These are phyloP conservation scores for Papilio dardanus DNA, from an alignment of 1,140 invertebrate species.

Conservation along the genomic window DNA sequence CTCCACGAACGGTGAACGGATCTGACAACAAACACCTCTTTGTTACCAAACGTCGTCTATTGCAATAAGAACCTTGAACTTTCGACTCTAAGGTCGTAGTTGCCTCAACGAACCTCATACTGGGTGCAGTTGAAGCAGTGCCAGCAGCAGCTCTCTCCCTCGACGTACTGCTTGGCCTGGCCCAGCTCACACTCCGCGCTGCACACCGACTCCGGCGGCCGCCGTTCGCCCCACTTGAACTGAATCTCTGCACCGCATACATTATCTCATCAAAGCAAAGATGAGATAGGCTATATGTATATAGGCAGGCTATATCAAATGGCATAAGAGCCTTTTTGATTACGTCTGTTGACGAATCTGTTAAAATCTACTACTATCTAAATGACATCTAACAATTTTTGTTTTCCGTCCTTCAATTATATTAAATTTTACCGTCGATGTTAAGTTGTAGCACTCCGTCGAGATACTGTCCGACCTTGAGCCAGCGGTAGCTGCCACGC, in stretches of 20 bases:
- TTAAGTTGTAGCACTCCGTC: conserved; percentile 91
- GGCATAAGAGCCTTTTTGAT: neutral
- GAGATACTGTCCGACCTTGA: conserved; percentile 92
- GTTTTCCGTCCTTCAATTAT: too few relatives aligned
- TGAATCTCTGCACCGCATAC: conserved; percentile 86
- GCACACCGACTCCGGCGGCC: conserved; percentile 94
- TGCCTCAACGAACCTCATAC: conserved; percentile 89
- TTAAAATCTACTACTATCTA: too few relatives aligned
- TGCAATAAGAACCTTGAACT: neutral
- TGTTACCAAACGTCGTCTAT: neutral
- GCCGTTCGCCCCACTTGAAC: conserved; percentile 89
- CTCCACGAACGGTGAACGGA: conserved; percentile 90
- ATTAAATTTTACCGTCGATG: conserved; percentile 85
- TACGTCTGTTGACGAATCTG: neutral
- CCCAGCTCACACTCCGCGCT: conserved; percentile 92
- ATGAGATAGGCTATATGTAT: neutral
- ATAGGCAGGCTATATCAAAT: too few relatives aligned
- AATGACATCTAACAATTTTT: too few relatives aligned
- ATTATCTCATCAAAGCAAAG: too few relatives aligned
- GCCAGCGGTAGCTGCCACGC: conserved; percentile 90
- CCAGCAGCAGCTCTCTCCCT: conserved; percentile 97
- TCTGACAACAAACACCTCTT: conserved; percentile 78
- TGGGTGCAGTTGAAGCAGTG: conserved; percentile 96
- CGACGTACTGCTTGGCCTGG: conserved; percentile 95
- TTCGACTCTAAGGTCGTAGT: too few relatives aligned